Percentiles rank a stretch among this genome's conserved stretches.
Evolutionary conservation across 2,888 invertebrate species (phyloP).

Genomic region (Diarsia rubi): DNA sequence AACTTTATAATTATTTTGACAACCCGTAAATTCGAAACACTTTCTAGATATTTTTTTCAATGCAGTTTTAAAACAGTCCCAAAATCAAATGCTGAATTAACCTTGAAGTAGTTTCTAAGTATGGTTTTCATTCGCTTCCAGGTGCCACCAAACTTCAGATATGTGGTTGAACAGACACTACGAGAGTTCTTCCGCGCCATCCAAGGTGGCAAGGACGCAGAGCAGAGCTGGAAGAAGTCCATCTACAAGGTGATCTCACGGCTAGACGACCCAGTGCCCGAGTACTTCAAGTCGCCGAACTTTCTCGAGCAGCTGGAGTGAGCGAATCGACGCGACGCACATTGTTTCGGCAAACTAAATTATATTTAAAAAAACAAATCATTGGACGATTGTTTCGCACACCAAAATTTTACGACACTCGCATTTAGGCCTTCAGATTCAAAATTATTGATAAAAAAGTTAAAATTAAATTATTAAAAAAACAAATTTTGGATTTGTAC

Average conservation of each 20-base stretch:
- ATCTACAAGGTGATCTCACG: constrained; percentile 99
- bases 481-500: constrained; percentile 84
- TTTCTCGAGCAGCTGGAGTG: constrained; percentile 99
- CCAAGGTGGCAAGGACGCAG: constrained; percentile 98
- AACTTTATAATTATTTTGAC: constrained; percentile 25
- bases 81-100: neutral
- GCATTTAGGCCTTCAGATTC: constrained; percentile 93
- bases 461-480: constrained; percentile 88
- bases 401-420: constrained; percentile 92
- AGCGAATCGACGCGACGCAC: constrained; percentile 82
- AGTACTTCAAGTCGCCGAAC: constrained; percentile 99
- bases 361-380: constrained; percentile 70
- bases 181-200: constrained; percentile 99
- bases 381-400: constrained; percentile 90
- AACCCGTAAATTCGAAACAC: neutral
- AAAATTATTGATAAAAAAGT: constrained; percentile 91
- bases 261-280: constrained; percentile 99
- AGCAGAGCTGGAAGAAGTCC: constrained; percentile 99
- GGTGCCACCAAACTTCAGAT: constrained; percentile 99
- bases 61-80: neutral
- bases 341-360: constrained; percentile 82
- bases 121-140: constrained; percentile 84
- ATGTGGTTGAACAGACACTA: constrained; percentile 99
- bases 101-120: constrained; percentile 32
- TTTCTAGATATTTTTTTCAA: neutral